Base-by-base conservation (phyloP, 2,888 invertebrate species). In the Caenorhabditis wallacei region DNA sequence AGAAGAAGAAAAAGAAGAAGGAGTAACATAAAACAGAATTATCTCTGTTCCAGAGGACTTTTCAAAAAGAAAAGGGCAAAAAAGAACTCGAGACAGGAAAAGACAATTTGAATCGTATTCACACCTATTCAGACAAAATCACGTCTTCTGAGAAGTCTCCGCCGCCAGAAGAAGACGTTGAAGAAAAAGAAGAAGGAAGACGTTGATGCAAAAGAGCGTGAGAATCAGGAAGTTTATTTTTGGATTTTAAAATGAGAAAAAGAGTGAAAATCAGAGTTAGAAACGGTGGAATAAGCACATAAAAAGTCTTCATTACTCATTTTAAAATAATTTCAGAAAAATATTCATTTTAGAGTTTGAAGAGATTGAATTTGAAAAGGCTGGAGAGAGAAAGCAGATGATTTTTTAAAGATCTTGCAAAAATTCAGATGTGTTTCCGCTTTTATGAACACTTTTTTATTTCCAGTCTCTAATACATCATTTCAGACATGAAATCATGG, bases 41-140 rank as follows among this genome's bases (percentile, higher is more conserved):
- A 24, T 40, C 18, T 40, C 46, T 46, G 70, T 46, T 48, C 46
- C 30, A 51, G 26, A 43, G n/a, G 26, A 10, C 13, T 18, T 59
- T 40, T 37, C 22, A 20, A 22, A 10, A 16, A 24, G 26, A 26
- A 61, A 57, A 59, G 59, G 35, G 46, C 63, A 63, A 11, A 13
- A 22, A 40, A 13, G 59, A 59, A 40, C 59, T 61, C 30, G 30
- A 51, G 64, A 51, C 18, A 48, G 64, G 48, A 51, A 64, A 46
- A 51, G 66, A 66, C 51, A 66, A 66, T 66, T 66, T 66, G 53
- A 61, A 66, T 66, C 66, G 66, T 51, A 66, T 53, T 66, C 66
- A 48, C 35, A 66, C 66, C 66, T 66, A 66, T 66, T 66, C 66
- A 53, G 24, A 18, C 5, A 48, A 48, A 48, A 13, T 48, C 46